phyloP scores from a whole-genome alignment of 2,797 vertebrate genomes.

The Mareca penelope region DNA sequence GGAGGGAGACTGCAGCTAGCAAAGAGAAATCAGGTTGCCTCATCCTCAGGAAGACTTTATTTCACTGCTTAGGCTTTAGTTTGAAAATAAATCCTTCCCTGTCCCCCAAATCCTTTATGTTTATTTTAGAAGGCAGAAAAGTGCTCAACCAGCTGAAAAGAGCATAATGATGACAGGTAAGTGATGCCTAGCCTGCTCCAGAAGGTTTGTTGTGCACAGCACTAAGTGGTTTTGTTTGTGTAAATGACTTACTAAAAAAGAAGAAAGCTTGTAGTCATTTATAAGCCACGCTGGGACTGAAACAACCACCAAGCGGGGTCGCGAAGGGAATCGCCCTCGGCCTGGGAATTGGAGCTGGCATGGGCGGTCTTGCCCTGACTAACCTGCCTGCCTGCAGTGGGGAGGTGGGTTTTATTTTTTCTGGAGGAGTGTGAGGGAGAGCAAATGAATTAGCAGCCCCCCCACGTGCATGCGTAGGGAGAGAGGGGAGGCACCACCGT shows the following conservation, averaged over 20 bases:
- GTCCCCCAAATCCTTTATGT: neutral
- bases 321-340: accelerated
- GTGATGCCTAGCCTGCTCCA: conserved; percentile 11
- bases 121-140: neutral
- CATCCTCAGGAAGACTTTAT: neutral
- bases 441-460: neutral
- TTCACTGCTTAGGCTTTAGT: neutral
- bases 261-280: neutral
- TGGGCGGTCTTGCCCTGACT: accelerated
- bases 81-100: neutral
- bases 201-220: neutral
- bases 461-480: neutral
- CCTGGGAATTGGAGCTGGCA: neutral
- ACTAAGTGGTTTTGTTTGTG: neutral
- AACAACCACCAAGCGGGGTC: neutral
- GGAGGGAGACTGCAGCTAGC: neutral
- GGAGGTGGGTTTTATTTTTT: neutral
- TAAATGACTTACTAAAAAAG: neutral
- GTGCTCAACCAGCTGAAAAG: neutral
- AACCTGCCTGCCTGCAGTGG: neutral
- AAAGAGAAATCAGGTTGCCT: neutral
- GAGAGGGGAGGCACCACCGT: neutral
- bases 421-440: neutral
- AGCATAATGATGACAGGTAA: neutral
- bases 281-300: neutral